Base-by-base conservation (phyloP, 2,888 invertebrate species). In the Tiphia femorata region DNA sequence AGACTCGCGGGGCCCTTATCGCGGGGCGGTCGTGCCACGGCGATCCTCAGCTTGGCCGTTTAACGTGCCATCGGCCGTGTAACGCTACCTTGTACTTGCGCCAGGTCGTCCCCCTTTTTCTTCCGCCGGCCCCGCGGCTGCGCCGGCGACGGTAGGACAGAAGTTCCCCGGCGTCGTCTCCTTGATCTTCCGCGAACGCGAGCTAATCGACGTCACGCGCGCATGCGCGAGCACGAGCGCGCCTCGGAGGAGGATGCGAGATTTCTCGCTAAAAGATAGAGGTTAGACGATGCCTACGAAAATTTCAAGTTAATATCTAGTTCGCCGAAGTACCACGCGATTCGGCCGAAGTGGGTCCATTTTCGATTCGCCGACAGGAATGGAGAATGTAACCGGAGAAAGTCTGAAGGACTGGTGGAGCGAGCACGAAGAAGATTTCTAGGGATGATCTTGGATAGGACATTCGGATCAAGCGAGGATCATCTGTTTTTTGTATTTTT, bases 1-100 rank as follows among this genome's bases (percentile, higher is more conserved):
- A 66, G 56, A 62, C 49, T n/a, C n/a, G n/a, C n/a, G 40, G 1
- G 20, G n/a, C 58, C 37, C 53, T 67, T 70, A 63, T 68, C 64
- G 64, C 49, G 30, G 8, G 25, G 5, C 25, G 40, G 49, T 48
- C 23, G 21, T 25, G 40, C 52, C 55, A n/a, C n/a, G 44, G 5
- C 49, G 42, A 59, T 51, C 41, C 60, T 51, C 42, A n/a, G n/a
- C n/a, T n/a, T n/a, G n/a, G 25, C 19, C 48, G 43, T 64, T 69
- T 62, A 67, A 65, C 58, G 53, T 53, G 47, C 49, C 59, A 53
- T 51, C 53, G 40, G n/a, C n/a, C n/a, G n/a, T n/a, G n/a, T n/a
- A n/a, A n/a, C 43, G 37, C 30, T n/a, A 20, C 20, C 46, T 42
- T 44, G 21, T 17, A n/a, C 25, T 38, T 37, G 12, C 10, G 35